Base-by-base conservation (phyloP, 2,888 invertebrate genomes). In the Rhopalosiphum nymphaeae region DNA sequence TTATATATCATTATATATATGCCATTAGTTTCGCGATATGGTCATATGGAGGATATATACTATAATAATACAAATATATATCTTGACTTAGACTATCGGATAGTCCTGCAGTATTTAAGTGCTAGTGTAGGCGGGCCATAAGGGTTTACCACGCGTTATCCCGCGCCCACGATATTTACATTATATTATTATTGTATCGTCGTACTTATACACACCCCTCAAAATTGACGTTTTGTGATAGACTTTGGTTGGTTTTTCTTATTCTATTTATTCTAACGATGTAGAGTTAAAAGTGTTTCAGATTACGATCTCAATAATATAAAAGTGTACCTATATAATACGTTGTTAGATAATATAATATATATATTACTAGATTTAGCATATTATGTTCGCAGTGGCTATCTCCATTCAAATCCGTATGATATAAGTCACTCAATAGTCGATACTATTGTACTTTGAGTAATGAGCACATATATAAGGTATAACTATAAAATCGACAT, bases 401-500 rank as follows among this genome's bases (percentile, higher is more conserved):
- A 44, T 85, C 49, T 29, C 49, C 78, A 49, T 91, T 78, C 16
- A 53, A 78, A 78, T 78, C 26, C 84, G 44, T 84, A 91, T 42
- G 42, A 85, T 44, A 85, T 53, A 44, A 42, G 53, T 91, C 84
- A 91, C 42, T 91, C 56, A 29, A 91, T 91, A 85, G 78, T 78
- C 57, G 89, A 78, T 78, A 78, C 29, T 21, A 56, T 91, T 85
- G 91, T 91, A n/a, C 56, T 13, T n/a, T 21, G 57, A 57, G 25
- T 56, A 91, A 85, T 85, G 91, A 91, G 85, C 44, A 21, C 26
- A 42, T 10, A 25, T 36, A 42, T 85, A 85, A 13, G 21, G n/a
- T n/a, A 85, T 57, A 61, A 61, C 46, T 61, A n/a, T n/a, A 49
- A 92, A 86, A 87, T 61, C 86, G 91, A 36, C 91, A 36, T 92